Conservation (phyloP, 2,113 vertebrate genomes). For the Lipotes vexillifer region DNA sequence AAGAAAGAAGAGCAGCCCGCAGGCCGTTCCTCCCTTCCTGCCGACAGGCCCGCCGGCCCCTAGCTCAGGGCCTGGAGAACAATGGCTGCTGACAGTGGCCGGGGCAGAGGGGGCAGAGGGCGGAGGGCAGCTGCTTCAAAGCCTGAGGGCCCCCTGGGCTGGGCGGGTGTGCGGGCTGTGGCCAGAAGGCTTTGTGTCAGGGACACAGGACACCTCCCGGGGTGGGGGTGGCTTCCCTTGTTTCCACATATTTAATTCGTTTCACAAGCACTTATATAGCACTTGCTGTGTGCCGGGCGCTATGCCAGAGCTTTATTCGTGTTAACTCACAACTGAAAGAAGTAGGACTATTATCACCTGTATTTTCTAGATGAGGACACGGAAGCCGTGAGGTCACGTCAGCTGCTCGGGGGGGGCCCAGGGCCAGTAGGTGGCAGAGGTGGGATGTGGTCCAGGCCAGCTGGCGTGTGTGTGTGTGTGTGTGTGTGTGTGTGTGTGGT, state of each 20-base stretch:
- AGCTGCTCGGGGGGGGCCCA: not conserved
- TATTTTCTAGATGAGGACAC: not conserved
- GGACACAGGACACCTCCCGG: not conserved
- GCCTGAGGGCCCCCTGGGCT: not conserved
- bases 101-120: not conserved
- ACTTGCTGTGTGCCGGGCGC: not conserved
- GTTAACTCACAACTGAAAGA: rapidly evolving
- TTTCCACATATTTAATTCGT: not conserved
- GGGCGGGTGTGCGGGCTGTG: not conserved
- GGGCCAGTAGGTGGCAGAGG: not conserved
- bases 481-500: not conserved
- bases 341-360: rapidly evolving
- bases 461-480: no score
- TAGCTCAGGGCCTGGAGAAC: not conserved
- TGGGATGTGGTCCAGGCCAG: not conserved
- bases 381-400: not conserved
- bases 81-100: slow-evolving; percentile 10
- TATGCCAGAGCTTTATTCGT: not conserved
- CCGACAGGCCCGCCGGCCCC: not conserved
- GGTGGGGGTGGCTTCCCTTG: not conserved
- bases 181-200: not conserved
- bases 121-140: slow-evolving; percentile 43
- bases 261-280: not conserved
- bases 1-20: not conserved
- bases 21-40: slow-evolving; percentile 47